These are phyloP conservation scores for Gymnothorax reevesii DNA, from an alignment of 2,797 vertebrate genomes.

Conservation along the genomic window DNA sequence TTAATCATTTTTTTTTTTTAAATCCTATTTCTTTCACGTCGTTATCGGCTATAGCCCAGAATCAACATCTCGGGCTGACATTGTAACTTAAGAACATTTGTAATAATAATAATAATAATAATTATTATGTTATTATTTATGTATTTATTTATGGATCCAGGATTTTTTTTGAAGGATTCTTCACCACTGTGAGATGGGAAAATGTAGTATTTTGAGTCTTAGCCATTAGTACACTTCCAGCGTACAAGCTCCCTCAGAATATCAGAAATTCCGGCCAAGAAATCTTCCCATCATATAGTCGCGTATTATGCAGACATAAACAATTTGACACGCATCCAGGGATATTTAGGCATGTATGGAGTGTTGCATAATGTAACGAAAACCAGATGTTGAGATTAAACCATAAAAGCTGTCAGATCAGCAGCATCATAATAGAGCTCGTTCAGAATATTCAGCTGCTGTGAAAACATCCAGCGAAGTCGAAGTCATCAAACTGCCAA, in stretches of 20 bases:
- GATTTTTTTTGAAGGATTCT: too few relatives aligned
- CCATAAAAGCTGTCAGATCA: background rate
- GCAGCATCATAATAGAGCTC: background rate
- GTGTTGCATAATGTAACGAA: background rate
- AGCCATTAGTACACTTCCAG: background rate
- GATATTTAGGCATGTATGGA: background rate
- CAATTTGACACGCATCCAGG: background rate
- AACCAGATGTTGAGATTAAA: background rate
- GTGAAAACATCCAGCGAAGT: background rate
- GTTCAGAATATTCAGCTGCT: background rate
- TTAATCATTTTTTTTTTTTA: too few relatives aligned
- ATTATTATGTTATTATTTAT: background rate
- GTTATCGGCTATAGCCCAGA: background rate
- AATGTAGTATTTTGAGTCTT: too few relatives aligned
- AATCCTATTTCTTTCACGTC: too few relatives aligned
- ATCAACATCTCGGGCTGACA: background rate
- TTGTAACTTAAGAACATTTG: background rate
- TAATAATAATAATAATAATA: too few relatives aligned
- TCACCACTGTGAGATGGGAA: too few relatives aligned
- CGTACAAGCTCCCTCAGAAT: background rate
- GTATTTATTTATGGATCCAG: background rate
- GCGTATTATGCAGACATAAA: background rate
- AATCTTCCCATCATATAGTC: background rate
- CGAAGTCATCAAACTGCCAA: slow-evolving; percentile 5
- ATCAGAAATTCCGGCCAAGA: background rate